A percentile compares a stretch with the other conserved stretches of the same genome.
phyloP scores from a whole-genome alignment of 2,113 vertebrate genomes.

The Serinus canaria region DNA sequence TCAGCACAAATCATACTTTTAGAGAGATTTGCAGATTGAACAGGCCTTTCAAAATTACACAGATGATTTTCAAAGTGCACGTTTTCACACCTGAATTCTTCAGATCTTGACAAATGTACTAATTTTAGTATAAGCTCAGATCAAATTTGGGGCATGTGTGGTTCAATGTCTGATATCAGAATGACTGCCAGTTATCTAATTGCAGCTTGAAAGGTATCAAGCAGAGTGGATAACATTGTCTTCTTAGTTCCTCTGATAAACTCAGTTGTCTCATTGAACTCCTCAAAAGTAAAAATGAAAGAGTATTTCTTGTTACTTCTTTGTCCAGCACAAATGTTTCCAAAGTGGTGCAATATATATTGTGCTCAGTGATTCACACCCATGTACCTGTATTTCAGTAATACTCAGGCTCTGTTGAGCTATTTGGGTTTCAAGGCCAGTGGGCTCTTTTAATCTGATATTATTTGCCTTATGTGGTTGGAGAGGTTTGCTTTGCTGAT shows the following conservation, averaged over 20 bases:
- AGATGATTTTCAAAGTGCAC: neutral
- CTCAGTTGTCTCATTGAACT: neutral
- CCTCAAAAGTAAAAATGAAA: neutral
- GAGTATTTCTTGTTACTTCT: neutral
- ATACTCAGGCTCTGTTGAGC: neutral
- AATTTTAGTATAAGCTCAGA: neutral
- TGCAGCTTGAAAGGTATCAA: neutral
- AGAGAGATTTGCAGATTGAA: neutral
- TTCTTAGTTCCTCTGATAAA: neutral
- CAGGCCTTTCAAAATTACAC: neutral
- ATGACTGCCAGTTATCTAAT: neutral
- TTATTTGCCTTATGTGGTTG: neutral
- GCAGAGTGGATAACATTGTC: neutral
- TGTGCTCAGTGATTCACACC: neutral
- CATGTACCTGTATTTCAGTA: neutral
- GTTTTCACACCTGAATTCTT: neutral
- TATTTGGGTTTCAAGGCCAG: neutral
- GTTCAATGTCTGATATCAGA: neutral
- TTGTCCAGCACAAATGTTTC: neutral
- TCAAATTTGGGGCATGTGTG: neutral
- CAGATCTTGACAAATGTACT: neutral
- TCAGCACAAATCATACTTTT: neutral
- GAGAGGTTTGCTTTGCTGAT: neutral
- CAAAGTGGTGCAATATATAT: neutral
- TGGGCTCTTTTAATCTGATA: neutral